Percentiles rank a stretch among this genome's conserved stretches.
phyloP scores from a whole-genome alignment of 2,888 invertebrate species.

The Miltochrista miniata region DNA sequence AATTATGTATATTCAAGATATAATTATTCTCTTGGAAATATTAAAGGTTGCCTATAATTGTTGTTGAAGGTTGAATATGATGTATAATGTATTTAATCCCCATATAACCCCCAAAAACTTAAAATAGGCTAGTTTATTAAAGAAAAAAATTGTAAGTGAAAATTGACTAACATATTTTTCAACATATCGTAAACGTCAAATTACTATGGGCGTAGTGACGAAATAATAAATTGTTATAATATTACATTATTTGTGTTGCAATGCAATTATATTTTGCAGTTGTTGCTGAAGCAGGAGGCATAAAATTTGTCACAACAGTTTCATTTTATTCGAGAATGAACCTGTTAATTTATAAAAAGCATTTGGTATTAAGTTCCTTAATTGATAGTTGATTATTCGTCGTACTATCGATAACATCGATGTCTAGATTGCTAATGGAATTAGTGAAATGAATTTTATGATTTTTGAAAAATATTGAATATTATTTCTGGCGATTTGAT shows the following conservation, averaged over 20 bases:
- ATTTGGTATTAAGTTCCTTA: too few relatives aligned
- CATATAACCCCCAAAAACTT: slow-evolving; percentile 59
- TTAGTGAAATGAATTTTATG: too few relatives aligned
- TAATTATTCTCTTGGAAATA: slow-evolving; percentile 20
- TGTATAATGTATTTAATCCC: slow-evolving; percentile 72
- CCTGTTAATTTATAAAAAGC: too few relatives aligned
- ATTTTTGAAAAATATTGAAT: too few relatives aligned
- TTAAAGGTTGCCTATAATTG: slow-evolving; percentile 58
- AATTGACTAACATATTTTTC: slow-evolving; percentile 59
- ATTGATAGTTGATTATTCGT: too few relatives aligned
- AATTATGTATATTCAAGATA: slow-evolving; percentile 25
- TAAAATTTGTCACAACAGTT: too few relatives aligned
- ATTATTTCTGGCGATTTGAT: too few relatives aligned
- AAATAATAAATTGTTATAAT: too few relatives aligned
- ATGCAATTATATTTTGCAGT: not conserved
- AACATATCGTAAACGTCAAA: slow-evolving; percentile 37
- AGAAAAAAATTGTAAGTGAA: slow-evolving; percentile 44
- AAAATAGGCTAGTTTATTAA: slow-evolving; percentile 52
- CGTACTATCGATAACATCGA: too few relatives aligned
- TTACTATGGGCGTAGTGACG: slow-evolving; percentile 18
- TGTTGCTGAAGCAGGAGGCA: too few relatives aligned
- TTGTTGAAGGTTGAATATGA: slow-evolving; percentile 74
- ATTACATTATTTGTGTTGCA: not conserved
- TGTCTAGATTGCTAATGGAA: too few relatives aligned
- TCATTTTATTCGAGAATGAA: too few relatives aligned